Conservation (phyloP, 2,797 vertebrate genomes). For the Pogoniulus pusillus region DNA sequence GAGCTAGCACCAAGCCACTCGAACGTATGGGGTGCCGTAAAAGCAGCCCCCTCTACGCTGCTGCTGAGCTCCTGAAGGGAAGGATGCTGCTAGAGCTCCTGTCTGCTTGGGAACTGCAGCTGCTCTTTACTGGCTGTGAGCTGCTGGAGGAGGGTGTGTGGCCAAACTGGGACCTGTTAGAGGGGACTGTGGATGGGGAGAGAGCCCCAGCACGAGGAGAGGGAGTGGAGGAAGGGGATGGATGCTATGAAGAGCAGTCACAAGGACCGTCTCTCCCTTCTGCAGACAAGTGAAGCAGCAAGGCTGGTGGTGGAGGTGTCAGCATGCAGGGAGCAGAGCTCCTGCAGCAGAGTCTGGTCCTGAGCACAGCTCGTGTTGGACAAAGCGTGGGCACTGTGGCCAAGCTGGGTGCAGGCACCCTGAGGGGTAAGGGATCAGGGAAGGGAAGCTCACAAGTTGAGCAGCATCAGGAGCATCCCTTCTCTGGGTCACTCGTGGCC, state of each 20-base stretch:
- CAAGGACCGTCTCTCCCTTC: rapidly evolving
- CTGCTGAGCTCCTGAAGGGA: rapidly evolving
- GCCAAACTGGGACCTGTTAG: background rate
- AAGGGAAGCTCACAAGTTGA: no score
- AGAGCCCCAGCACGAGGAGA: background rate
- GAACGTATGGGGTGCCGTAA: background rate
- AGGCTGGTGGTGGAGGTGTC: background rate
- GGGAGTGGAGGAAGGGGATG: background rate
- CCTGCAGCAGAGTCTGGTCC: rapidly evolving
- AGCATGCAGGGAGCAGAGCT: background rate
- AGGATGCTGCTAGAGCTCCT: background rate
- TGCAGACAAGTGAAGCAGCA: background rate
- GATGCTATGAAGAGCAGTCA: background rate
- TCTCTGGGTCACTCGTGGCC: background rate
- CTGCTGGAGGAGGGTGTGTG: background rate
- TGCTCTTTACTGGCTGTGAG: background rate
- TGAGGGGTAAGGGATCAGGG: background rate
- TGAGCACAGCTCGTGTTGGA: no score
- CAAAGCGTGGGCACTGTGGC: rapidly evolving
- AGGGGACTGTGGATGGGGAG: background rate
- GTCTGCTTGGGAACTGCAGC: rapidly evolving
- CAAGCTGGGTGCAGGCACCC: background rate
- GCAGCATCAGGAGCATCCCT: no score
- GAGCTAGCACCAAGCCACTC: background rate
- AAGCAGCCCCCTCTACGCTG: background rate